Percentiles rank a stretch among this genome's conserved stretches.
Conservation (phyloP, 2,888 invertebrate species). For the Watsonalla cultraria region DNA sequence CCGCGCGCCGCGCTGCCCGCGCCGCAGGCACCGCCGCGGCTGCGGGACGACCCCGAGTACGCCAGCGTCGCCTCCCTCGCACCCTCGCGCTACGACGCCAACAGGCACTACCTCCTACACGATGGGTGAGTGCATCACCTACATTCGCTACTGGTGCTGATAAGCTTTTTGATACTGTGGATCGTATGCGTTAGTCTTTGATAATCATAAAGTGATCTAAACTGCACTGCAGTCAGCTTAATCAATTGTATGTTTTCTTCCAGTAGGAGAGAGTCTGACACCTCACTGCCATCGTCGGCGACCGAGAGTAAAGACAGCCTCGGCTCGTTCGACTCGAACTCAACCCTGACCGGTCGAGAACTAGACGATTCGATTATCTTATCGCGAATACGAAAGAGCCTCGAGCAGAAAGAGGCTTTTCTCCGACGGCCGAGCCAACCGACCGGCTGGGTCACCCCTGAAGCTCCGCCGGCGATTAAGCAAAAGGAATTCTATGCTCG, state of each 20-base stretch:
- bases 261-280: constrained; percentile 80
- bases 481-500: constrained; percentile 88
- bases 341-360: constrained; percentile 82
- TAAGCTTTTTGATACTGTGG: not conserved
- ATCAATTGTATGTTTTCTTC: constrained; percentile 13
- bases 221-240: too few relatives aligned
- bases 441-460: constrained; percentile 77
- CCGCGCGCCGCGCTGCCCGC: constrained; percentile 60
- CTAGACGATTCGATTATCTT: constrained; percentile 85
- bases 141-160: not conserved
- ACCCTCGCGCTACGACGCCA: constrained; percentile 56
- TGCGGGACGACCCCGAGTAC: constrained; percentile 67
- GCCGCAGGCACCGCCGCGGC: constrained; percentile 53
- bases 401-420: constrained; percentile 94
- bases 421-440: constrained; percentile 86
- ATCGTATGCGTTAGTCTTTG: too few relatives aligned
- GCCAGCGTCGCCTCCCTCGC: constrained; percentile 65
- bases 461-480: constrained; percentile 73
- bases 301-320: constrained; percentile 84
- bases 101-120: constrained; percentile 61
- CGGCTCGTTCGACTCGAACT: constrained; percentile 83
- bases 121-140: constrained; percentile 48
- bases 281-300: constrained; percentile 80
- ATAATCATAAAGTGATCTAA: too few relatives aligned
- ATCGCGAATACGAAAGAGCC: constrained; percentile 88